Conservation (phyloP, 1,140 invertebrate genomes). For the Sitophilus oryzae region DNA sequence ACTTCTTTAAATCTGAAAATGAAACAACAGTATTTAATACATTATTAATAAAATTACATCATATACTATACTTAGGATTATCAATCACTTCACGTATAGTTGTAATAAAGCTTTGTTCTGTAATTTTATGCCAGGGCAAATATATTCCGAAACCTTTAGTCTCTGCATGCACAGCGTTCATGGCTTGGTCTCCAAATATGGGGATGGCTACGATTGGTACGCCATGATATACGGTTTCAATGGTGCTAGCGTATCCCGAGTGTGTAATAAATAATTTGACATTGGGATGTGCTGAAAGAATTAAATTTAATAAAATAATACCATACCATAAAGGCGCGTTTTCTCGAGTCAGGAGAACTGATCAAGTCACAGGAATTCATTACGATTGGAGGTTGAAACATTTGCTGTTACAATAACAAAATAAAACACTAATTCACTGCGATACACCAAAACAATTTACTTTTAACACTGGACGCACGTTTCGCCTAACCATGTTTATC, state of each 20-base stretch:
- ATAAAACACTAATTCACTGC: too few relatives aligned
- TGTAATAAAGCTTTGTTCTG: conserved; percentile 16
- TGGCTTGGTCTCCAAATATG: conserved; percentile 57
- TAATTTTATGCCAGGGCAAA: conserved; percentile 33
- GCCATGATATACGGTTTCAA: conserved; percentile 64
- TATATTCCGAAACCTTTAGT: conserved; percentile 46
- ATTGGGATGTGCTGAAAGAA: conserved; percentile 55
- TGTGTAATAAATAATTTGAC: conserved; percentile 65
- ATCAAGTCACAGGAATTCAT: too few relatives aligned
- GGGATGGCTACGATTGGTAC: conserved; percentile 66
- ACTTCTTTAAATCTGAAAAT: conserved; percentile 32
- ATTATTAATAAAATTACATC: conserved; percentile 1
- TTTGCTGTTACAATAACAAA: too few relatives aligned
- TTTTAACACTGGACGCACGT: too few relatives aligned
- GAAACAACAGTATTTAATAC: not conserved
- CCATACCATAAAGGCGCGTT: too few relatives aligned
- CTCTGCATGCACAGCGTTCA: conserved; percentile 50
- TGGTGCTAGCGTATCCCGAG: conserved; percentile 61
- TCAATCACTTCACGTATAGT: conserved; percentile 21
- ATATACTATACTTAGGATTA: conserved; percentile 19
- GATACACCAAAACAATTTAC: too few relatives aligned
- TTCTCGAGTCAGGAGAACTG: too few relatives aligned
- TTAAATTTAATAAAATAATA: not conserved
- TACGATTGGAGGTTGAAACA: too few relatives aligned
- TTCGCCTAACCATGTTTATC: too few relatives aligned